Base-by-base conservation (phyloP, 2,113 vertebrate species). In the Apaloderma vittatum region DNA sequence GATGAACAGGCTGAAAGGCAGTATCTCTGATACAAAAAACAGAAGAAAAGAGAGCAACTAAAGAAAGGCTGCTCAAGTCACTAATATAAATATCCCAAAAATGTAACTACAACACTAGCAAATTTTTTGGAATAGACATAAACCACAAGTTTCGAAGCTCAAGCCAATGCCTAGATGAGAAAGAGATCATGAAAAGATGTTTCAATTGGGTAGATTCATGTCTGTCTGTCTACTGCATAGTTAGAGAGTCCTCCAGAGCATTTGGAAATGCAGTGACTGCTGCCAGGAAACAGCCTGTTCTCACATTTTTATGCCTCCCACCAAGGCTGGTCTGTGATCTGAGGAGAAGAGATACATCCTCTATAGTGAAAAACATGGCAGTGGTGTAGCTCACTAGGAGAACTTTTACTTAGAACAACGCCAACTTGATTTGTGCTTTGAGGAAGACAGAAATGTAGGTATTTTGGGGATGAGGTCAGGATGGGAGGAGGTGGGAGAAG, bases 221-320 rank as follows among this genome's bases (percentile, higher is more conserved):
- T 76, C 80, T 80, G 14, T 17, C 59, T 92, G 45, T 45, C 40
- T 36, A 15, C 30, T 62, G 36, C 66, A 79, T 11, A 40, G 37
- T 61, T 21, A 59, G 49, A 51, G 20, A 59, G 58, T n/a, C 32
- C 52, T 84, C 29, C 55, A 82, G 24, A 79, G 40, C 66, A 43
- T 14, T 89, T 80, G 80, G 66, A 65, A 86, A 40, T 6, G 43
- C 6, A 67, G 43, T 10, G 74, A 37, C 36, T 90, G 63, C 54
- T 84, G 66, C 59, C 87, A 78, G 83, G 32, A 83, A 83, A 67
- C 6, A 36, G 67, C 37, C 54, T 76, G 24, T 82, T 88, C 46
- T 49, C 92, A 36, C 34, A 73, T 76, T 88, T 68, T 59, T 54
- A 11, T 43, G 81, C 66, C 49, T 93, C 84, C 87, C 71, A 88